Evolutionary conservation across 2,888 invertebrate species (phyloP).

Genomic region (Cheilosia vulpina): DNA sequence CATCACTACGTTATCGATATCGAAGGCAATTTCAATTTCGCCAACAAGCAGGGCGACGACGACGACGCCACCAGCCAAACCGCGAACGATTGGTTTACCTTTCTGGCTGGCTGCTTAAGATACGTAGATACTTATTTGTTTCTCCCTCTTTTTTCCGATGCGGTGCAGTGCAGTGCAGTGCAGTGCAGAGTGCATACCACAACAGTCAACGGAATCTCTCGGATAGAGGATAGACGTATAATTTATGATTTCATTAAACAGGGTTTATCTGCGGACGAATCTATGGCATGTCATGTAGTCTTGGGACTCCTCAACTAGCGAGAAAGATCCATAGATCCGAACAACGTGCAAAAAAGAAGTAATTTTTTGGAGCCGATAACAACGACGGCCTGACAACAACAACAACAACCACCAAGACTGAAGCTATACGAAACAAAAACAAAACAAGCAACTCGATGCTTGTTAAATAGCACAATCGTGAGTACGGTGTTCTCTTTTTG

Average conservation of each 20-base stretch:
- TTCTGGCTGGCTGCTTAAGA: constrained; percentile 38
- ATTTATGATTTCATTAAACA: constrained; percentile 83
- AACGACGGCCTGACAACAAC: constrained; percentile 71
- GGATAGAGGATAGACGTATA: constrained; percentile 76
- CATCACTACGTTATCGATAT: constrained; percentile 75
- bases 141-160: background rate
- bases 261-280: constrained; percentile 81
- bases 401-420: constrained; percentile 19
- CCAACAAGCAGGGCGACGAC: constrained; percentile 69
- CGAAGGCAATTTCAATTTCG: constrained; percentile 75
- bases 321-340: constrained; percentile 72
- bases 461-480: constrained; percentile 77
- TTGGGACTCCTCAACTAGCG: constrained; percentile 65
- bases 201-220: constrained; percentile 63
- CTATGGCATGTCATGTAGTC: constrained; percentile 79
- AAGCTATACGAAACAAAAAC: constrained; percentile 11
- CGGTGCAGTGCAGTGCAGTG: constrained; percentile 1
- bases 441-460: constrained; percentile 65
- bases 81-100: constrained; percentile 60
- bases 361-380: constrained; percentile 76
- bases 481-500: constrained; percentile 76
- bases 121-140: constrained; percentile 20
- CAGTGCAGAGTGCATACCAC: constrained; percentile 54
- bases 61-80: constrained; percentile 56
- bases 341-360: constrained; percentile 77